Percentiles rank a stretch among this genome's conserved stretches.
phyloP scores from a whole-genome alignment of 2,888 invertebrate species.

The Gisinianus flammeolus region DNA sequence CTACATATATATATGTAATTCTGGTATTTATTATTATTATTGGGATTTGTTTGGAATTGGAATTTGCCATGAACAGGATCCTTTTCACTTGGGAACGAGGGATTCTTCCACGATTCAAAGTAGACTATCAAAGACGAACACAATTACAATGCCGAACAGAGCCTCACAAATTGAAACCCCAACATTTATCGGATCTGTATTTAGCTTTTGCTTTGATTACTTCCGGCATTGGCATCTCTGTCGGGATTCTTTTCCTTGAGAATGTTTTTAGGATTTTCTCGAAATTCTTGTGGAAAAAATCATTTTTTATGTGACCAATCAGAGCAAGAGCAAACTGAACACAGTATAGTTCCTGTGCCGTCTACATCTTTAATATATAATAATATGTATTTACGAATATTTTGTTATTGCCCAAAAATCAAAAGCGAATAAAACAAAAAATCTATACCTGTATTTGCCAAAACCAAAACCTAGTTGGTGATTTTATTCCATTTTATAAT shows the following conservation, averaged over 20 bases:
- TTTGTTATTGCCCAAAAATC: too few species aligned
- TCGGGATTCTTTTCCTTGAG: background rate
- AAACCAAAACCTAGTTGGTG: too few species aligned
- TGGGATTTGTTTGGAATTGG: background rate
- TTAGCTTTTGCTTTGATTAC: conserved; percentile 7
- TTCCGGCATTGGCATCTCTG: background rate
- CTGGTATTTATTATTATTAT: background rate
- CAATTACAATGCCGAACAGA: background rate
- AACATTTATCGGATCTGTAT: conserved; percentile 6
- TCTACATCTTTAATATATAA: too few species aligned
- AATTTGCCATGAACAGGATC: conserved; percentile 1
- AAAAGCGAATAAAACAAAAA: too few species aligned
- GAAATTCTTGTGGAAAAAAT: background rate
- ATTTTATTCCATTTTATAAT: too few species aligned
- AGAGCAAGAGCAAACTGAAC: too few species aligned
- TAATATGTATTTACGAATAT: too few species aligned
- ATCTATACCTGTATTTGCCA: too few species aligned
- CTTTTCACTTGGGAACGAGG: conserved; percentile 16
- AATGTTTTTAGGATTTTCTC: background rate
- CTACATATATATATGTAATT: background rate
- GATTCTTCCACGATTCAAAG: background rate
- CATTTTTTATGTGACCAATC: too few species aligned
- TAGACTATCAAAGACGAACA: conserved; percentile 5
- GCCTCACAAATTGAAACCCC: background rate
- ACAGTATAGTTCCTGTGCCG: too few species aligned